Percentiles rank a stretch among this genome's conserved stretches.
phyloP scores from a whole-genome alignment of 1,140 invertebrate genomes.

The Coptotermes formosanus region DNA sequence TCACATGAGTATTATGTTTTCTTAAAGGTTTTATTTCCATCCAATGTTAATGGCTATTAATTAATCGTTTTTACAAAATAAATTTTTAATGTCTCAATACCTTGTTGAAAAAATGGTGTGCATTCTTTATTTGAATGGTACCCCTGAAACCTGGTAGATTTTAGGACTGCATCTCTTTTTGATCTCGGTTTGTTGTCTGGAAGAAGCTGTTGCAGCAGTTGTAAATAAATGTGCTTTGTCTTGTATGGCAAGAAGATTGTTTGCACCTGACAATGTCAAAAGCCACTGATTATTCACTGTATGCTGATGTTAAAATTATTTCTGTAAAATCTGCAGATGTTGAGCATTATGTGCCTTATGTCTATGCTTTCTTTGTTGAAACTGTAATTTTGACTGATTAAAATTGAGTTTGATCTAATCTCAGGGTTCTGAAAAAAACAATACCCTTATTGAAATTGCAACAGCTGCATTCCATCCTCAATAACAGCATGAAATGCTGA shows the following conservation, averaged over 20 bases:
- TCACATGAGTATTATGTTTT: conserved; percentile 35
- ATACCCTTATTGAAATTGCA: conserved; percentile 20
- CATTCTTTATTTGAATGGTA: conserved; percentile 30
- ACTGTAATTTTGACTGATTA: conserved; percentile 31
- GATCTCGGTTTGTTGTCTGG: not conserved
- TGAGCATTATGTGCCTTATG: conserved; percentile 34
- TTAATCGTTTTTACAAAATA: conserved; percentile 39
- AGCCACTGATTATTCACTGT: conserved; percentile 21
- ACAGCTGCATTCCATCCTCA: conserved; percentile 5
- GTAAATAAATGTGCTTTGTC: conserved; percentile 11
- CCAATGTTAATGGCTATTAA: conserved; percentile 37
- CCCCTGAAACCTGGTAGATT: conserved; percentile 5
- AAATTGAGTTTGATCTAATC: conserved; percentile 25
- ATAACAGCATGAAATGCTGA: not conserved
- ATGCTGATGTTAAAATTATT: conserved; percentile 20
- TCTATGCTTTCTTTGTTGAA: conserved; percentile 33
- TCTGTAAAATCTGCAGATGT: conserved; percentile 27
- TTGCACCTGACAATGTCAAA: conserved; percentile 15
- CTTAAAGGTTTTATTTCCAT: conserved; percentile 37
- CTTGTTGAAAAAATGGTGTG: conserved; percentile 36
- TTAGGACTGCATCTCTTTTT: not conserved
- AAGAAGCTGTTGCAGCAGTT: conserved; percentile 19
- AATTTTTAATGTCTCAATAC: conserved; percentile 37
- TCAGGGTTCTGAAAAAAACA: not conserved
- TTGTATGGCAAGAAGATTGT: conserved; percentile 20